Conservation (phyloP, 2,888 invertebrate genomes). For the Phymatocera aterrima region DNA sequence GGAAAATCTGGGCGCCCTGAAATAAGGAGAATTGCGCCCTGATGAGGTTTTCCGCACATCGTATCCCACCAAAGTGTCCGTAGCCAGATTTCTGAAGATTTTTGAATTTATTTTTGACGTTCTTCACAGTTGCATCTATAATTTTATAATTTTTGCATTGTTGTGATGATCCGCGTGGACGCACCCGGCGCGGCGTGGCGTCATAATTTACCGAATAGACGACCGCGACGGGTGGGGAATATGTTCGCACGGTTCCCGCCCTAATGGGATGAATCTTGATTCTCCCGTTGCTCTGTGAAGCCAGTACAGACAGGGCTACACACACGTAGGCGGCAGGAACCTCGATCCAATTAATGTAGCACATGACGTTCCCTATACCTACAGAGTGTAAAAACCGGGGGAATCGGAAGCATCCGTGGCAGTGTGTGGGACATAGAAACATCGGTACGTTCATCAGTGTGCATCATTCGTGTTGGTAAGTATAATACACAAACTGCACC, state of each 20-base stretch:
- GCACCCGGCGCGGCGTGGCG: conserved; percentile 23
- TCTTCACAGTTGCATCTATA: background rate
- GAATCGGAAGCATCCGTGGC: conserved; percentile 13
- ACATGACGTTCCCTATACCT: conserved; percentile 69
- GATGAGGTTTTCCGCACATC: background rate
- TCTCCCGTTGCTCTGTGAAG: conserved; percentile 15
- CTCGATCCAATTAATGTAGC: conserved; percentile 70
- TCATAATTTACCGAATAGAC: conserved; percentile 1
- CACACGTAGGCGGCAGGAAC: background rate
- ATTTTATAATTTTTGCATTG: background rate
- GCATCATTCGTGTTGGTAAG: no score
- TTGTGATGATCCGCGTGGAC: background rate
- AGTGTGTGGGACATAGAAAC: background rate
- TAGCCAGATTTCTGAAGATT: background rate
- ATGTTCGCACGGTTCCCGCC: conserved; percentile 37
- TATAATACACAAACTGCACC: background rate
- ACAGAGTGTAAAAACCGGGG: background rate
- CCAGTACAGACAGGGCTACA: background rate
- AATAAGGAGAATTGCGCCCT: background rate
- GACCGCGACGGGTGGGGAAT: background rate
- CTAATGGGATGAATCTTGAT: conserved; percentile 43
- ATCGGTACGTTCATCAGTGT: background rate
- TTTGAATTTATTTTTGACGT: no score
- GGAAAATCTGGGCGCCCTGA: background rate
- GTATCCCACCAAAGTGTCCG: background rate